phyloP scores from a whole-genome alignment of 2,888 invertebrate species.

The Diarsia rubi region DNA sequence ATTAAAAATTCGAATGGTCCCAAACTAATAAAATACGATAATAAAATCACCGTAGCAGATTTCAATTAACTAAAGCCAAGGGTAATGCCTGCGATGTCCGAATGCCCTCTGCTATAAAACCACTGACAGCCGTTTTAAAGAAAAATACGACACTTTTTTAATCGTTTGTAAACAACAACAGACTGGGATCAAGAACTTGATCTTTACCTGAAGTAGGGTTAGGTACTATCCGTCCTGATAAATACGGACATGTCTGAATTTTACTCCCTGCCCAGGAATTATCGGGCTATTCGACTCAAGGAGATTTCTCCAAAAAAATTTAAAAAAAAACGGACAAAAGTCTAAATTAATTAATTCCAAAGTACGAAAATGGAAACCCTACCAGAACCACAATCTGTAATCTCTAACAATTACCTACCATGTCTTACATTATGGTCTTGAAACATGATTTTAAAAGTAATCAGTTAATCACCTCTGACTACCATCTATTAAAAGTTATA shows the following conservation, averaged over 20 bases:
- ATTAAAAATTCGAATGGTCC: constrained; percentile 18
- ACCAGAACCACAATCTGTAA: constrained; percentile 19
- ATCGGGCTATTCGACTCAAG: background rate
- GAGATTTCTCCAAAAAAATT: background rate
- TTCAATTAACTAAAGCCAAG: constrained; percentile 32
- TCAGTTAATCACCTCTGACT: constrained; percentile 3
- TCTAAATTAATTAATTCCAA: background rate
- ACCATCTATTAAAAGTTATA: constrained; percentile 44
- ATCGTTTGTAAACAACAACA: constrained; percentile 34
- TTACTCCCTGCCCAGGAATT: background rate
- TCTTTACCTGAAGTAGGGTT: background rate
- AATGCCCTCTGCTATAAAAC: constrained; percentile 51
- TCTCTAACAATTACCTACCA: constrained; percentile 39
- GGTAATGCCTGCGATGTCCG: constrained; percentile 36
- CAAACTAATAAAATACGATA: constrained; percentile 21
- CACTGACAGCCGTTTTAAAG: background rate
- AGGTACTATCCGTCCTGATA: background rate
- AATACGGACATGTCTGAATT: background rate
- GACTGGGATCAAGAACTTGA: constrained; percentile 6
- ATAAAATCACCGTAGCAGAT: constrained; percentile 11
- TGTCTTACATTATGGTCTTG: constrained; percentile 5
- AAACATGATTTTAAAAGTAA: constrained; percentile 39
- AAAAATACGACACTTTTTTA: constrained; percentile 21
- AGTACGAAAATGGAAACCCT: background rate
- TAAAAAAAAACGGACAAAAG: background rate